Base-by-base conservation (phyloP, 2,797 vertebrate genomes). In the Pachyuromys duprasi region DNA sequence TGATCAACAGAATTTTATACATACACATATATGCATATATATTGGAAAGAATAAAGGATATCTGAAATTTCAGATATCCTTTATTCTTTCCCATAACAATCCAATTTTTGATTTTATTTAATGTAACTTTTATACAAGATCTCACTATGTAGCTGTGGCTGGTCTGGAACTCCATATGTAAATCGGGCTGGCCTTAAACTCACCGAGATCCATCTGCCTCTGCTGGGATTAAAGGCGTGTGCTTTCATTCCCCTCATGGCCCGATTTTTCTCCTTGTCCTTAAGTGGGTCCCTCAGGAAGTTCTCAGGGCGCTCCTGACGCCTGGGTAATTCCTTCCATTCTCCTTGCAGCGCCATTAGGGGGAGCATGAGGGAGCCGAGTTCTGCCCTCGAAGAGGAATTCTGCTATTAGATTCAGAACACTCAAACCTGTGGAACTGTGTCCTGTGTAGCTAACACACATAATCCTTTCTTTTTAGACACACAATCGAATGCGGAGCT, bases 401-500 rank as follows among this genome's bases (percentile, higher is more conserved):
- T 95, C 86, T 94, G 53, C 65, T 31, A 69, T 95, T 90, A 70
- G 90, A 81, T 92, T 80, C 67, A 75, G 39, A 75, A 82, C 65
- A 69, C 84, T 91, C 60, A 75, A 45, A 70, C 87, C 63, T 79
- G 39, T 76, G 33, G 94, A 76, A n/a, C 12, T 86, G 96, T 80
- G 62, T 14, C 28, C 20, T 39, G 57, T 82, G 63, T 84, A 49
- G 13, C 87, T 97, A 93, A 97, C 75, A 92, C 83, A 89, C 95
- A 45, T 86, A 86, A 96, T 90, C 78, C 92, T 67, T 97, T 92
- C 96, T 86, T 98, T 98, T 94, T 97, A 99, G 98, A 97, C 96
- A 98, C 97, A 62, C 97, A 98, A 89, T 69, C 97, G 53, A 93
- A 96, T 53, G 95, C 97, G 97, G 98, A 98, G 82, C 97, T 98